A percentile compares a stretch with the other conserved stretches of the same genome.
phyloP scores from a whole-genome alignment of 2,888 invertebrate species.

The Macaria liturata region DNA sequence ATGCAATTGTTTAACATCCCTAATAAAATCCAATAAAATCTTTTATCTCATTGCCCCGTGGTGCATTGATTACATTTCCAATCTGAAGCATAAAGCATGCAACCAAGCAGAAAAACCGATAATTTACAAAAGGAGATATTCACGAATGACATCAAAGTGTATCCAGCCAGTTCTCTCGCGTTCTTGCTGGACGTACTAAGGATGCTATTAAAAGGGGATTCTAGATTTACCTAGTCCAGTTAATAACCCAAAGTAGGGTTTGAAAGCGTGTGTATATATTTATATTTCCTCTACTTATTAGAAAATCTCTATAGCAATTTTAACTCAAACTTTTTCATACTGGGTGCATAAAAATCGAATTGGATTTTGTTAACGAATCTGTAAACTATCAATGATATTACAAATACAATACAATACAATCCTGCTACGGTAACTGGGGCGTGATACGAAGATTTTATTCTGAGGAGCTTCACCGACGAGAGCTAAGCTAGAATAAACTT shows the following conservation, averaged over 20 bases:
- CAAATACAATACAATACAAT: constrained; percentile 23
- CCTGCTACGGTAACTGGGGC: constrained; percentile 58
- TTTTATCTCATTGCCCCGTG: background rate
- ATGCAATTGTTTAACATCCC: too few species aligned
- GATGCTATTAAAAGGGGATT: constrained; percentile 12
- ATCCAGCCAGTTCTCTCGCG: constrained; percentile 21
- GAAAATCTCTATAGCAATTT: too few species aligned
- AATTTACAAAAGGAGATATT: constrained; percentile 33
- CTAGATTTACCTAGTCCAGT: too few species aligned
- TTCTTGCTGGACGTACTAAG: constrained; percentile 19
- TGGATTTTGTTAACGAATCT: too few species aligned
- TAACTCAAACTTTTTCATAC: too few species aligned
- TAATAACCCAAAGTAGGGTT: too few species aligned
- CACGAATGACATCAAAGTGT: constrained; percentile 35
- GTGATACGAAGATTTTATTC: constrained; percentile 65
- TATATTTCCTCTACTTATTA: too few species aligned
- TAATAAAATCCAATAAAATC: background rate
- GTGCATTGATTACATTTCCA: constrained; percentile 10
- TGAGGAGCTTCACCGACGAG: constrained; percentile 38
- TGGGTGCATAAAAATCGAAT: too few species aligned
- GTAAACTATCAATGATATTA: too few species aligned
- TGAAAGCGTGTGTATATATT: too few species aligned
- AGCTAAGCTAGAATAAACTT: too few species aligned
- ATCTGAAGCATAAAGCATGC: constrained; percentile 23
- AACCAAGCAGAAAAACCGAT: constrained; percentile 32